phyloP scores from a whole-genome alignment of 2,888 invertebrate species.

The Cryptocheilus praepositus region DNA sequence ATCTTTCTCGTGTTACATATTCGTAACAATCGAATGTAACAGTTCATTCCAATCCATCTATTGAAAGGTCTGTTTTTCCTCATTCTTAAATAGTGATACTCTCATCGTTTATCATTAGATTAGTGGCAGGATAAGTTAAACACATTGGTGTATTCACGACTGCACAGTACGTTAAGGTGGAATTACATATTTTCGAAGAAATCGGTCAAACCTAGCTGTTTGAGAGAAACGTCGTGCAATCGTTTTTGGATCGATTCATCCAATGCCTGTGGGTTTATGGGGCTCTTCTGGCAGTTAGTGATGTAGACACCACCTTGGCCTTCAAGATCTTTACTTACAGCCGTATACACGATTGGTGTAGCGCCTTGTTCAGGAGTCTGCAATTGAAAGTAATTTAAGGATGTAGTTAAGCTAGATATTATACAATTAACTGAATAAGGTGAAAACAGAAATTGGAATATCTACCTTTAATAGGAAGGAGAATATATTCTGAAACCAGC shows the following conservation, averaged over 20 bases:
- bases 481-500: conserved; percentile 80
- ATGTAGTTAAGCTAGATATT: conserved; percentile 5
- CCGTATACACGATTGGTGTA: conserved; percentile 84
- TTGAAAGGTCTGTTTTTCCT: too few species aligned
- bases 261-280: conserved; percentile 78
- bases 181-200: conserved; percentile 38
- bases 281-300: conserved; percentile 83
- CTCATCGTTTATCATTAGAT: too few species aligned
- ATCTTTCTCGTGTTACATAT: too few species aligned
- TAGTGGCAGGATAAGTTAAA: too few species aligned
- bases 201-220: conserved; percentile 60
- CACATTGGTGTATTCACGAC: too few species aligned
- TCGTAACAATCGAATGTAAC: too few species aligned
- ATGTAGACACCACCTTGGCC: conserved; percentile 88
- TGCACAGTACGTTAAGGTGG: too few species aligned
- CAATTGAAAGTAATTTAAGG: conserved; percentile 46
- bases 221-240: conserved; percentile 81
- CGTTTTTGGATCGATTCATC: conserved; percentile 79
- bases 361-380: conserved; percentile 89
- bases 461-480: conserved; percentile 83
- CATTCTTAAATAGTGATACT: too few species aligned
- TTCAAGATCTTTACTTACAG: conserved; percentile 84
- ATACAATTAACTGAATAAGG: not conserved
- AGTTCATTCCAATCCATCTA: too few species aligned
- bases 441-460: not conserved